Evolutionary conservation across 1,140 invertebrate genomes (phyloP).

Genomic region (Capitella teleta): DNA sequence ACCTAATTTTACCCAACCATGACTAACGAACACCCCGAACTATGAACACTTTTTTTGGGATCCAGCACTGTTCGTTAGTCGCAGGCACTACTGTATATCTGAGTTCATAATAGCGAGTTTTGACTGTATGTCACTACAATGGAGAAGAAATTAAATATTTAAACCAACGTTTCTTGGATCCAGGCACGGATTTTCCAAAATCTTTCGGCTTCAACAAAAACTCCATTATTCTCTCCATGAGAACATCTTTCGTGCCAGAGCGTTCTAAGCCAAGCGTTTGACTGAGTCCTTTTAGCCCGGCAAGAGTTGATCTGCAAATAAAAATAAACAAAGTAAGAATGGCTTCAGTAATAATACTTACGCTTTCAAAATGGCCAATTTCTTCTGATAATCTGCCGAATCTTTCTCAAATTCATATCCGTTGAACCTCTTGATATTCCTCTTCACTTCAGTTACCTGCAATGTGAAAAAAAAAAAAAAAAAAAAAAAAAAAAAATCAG

Average conservation of each 20-base stretch:
- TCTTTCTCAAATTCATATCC: constrained; percentile 40
- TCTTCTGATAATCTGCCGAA: constrained; percentile 33
- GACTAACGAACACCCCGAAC: too few species aligned
- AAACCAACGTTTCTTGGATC: constrained; percentile 14
- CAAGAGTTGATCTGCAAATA: constrained; percentile 20
- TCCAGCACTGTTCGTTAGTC: too few species aligned
- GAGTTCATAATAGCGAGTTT: too few species aligned
- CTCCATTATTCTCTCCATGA: constrained; percentile 28
- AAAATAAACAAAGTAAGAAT: neutral
- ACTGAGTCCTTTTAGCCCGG: constrained; percentile 30
- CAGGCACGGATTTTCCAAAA: constrained; percentile 23
- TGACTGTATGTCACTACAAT: too few species aligned
- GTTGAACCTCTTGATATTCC: constrained; percentile 38
- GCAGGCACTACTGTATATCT: too few species aligned
- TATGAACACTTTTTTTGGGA: too few species aligned
- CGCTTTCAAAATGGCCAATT: too few species aligned
- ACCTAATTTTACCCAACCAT: too few species aligned
- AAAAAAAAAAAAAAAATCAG: too few species aligned
- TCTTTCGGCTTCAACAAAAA: constrained; percentile 32
- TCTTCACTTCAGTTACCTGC: constrained; percentile 34
- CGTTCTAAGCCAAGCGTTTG: constrained; percentile 29
- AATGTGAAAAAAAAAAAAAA: neutral
- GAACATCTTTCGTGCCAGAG: constrained; percentile 30
- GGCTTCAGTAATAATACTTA: neutral
- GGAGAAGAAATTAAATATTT: neutral